These are phyloP conservation scores for Ptilorrhoa leucosticta DNA, from an alignment of 2,113 vertebrate species.

Conservation along the genomic window DNA sequence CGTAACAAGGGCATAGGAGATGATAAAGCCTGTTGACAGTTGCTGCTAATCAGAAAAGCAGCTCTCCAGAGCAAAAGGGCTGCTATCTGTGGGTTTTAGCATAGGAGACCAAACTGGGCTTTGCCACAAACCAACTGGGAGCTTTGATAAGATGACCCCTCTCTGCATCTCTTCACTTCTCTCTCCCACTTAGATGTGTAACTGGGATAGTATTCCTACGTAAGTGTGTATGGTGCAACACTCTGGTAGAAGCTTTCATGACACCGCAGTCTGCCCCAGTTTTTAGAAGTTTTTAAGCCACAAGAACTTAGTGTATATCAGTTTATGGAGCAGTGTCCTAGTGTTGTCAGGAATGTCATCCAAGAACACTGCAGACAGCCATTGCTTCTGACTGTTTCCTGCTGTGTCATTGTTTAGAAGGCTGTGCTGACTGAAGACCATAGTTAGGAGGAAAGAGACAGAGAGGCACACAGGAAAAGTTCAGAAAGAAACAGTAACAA, in stretches of 20 bases:
- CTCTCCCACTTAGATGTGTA: background rate
- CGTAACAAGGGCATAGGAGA: background rate
- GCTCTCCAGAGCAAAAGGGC: background rate
- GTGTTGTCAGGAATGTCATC: background rate
- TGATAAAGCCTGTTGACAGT: constrained; percentile 25
- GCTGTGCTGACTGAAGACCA: background rate
- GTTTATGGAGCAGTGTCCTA: background rate
- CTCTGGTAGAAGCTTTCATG: background rate
- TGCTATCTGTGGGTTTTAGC: background rate
- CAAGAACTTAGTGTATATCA: background rate
- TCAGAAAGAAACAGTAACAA: background rate
- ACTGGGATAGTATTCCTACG: background rate
- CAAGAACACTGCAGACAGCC: background rate
- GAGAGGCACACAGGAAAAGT: background rate
- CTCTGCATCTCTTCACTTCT: background rate
- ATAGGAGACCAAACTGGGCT: background rate
- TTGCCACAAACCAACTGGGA: background rate
- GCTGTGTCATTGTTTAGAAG: background rate
- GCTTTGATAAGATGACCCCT: background rate
- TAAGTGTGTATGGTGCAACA: background rate
- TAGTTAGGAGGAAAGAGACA: background rate
- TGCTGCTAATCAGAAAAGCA: constrained; percentile 37
- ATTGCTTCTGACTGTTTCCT: background rate
- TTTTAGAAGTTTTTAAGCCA: background rate
- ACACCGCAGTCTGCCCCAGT: background rate